Evolutionary conservation across 2,797 vertebrate species (phyloP).

Genomic region (Bucorvus abyssinicus): DNA sequence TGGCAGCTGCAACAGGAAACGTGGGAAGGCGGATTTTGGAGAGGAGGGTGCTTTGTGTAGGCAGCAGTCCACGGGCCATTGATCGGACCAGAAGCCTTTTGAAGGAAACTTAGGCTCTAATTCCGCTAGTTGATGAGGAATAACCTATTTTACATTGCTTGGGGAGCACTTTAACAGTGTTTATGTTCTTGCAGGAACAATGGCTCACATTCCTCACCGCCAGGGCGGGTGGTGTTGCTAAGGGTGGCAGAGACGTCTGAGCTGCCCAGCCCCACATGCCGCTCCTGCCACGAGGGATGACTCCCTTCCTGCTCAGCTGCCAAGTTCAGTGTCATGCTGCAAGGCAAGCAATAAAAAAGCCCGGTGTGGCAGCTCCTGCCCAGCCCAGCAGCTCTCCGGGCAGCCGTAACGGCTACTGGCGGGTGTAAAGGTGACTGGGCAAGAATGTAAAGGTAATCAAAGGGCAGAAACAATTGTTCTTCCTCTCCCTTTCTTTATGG

Average conservation of each 20-base stretch:
- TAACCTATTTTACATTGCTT: neutral
- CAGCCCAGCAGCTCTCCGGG: neutral
- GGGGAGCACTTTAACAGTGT: neutral
- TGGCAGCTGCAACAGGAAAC: neutral
- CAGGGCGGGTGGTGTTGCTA: neutral
- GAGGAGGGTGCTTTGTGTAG: neutral
- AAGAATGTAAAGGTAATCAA: neutral
- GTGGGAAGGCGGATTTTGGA: neutral
- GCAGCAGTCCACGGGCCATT: neutral
- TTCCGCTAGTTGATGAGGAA: neutral
- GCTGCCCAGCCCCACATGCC: neutral
- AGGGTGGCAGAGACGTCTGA: neutral
- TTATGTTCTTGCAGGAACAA: accelerated
- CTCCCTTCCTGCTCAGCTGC: conserved; percentile 51
- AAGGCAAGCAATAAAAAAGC: conserved; percentile 15
- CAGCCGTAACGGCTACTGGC: neutral
- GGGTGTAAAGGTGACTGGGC: neutral
- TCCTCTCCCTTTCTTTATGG: neutral
- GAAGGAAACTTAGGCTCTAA: neutral
- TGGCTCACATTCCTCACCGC: neutral
- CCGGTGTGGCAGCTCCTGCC: neutral
- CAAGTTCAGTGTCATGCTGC: conserved; percentile 1
- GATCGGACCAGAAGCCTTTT: neutral
- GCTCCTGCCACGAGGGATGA: neutral
- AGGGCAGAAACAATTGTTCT: neutral